Conservation (phyloP, 30 jellyfish, hydroid and myxozoan species). For the Cassiopea andromeda region DNA sequence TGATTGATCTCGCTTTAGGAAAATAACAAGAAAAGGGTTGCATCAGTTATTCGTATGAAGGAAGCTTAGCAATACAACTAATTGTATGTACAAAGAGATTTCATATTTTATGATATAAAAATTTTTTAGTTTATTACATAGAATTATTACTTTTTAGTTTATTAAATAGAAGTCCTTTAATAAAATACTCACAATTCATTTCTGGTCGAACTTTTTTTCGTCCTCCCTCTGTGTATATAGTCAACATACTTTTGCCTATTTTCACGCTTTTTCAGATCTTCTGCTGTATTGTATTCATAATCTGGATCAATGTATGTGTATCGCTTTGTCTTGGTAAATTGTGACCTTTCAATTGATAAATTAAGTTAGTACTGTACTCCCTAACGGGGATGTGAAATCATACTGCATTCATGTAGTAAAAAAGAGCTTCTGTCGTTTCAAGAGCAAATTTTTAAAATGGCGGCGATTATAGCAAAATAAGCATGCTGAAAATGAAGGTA, state of each 20-base stretch:
- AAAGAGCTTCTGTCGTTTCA: too few species aligned
- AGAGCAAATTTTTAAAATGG: too few species aligned
- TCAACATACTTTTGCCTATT: conserved; percentile 74
- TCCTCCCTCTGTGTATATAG: conserved; percentile 39
- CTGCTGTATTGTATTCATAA: conserved; percentile 67
- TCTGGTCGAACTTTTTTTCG: conserved; percentile 23
- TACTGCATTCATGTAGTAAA: too few species aligned
- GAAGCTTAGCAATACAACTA: neutral
- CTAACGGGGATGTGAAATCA: too few species aligned
- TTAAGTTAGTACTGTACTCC: neutral
- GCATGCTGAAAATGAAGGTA: too few species aligned
- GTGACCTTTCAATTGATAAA: conserved; percentile 49
- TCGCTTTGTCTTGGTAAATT: conserved; percentile 77
- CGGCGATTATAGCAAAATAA: too few species aligned
- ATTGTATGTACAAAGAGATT: too few species aligned
- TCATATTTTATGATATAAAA: too few species aligned
- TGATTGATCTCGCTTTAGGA: neutral
- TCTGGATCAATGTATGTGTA: conserved; percentile 86
- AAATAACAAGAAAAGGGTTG: neutral
- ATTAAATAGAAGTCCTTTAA: neutral
- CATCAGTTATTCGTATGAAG: neutral
- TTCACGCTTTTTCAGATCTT: conserved; percentile 22
- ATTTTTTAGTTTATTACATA: too few species aligned
- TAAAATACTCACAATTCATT: conserved; percentile 40
- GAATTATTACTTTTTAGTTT: too few species aligned